Percentiles rank a stretch among this genome's conserved stretches.
Conservation (phyloP, 2,888 invertebrate genomes). For the Syrista parreyssii region DNA sequence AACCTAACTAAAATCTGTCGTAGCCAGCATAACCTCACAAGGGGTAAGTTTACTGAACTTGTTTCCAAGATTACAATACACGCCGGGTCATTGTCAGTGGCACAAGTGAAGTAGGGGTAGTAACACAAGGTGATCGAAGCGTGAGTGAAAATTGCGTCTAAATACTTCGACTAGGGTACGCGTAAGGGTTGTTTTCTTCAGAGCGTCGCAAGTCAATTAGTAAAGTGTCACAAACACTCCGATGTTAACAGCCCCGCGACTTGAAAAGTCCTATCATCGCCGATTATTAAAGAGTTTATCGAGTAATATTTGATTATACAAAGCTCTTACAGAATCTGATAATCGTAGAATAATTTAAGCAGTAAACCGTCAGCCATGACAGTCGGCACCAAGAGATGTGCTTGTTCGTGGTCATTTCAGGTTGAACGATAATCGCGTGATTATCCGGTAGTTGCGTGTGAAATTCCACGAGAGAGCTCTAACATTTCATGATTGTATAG, state of each 20-base stretch:
- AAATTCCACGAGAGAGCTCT: neutral
- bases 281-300: neutral
- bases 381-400: neutral
- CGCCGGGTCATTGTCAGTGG: no score
- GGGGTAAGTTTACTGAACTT: neutral
- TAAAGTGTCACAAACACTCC: conserved; percentile 65
- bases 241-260: conserved; percentile 16
- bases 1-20: neutral
- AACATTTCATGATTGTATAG: neutral
- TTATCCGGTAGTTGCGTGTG: neutral
- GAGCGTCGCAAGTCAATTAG: conserved; percentile 61
- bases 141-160: neutral
- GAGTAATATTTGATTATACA: neutral
- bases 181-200: conserved; percentile 58
- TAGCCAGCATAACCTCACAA: neutral
- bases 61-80: neutral
- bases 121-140: neutral
- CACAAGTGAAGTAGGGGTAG: neutral
- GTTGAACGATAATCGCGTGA: neutral
- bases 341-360: neutral
- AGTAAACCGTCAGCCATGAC: neutral
- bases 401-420: neutral
- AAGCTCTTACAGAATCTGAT: neutral
- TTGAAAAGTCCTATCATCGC: neutral
- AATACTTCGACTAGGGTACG: neutral